These are phyloP conservation scores for Pentalonia nigronervosa DNA, from an alignment of 1,140 invertebrate species.

Conservation along the genomic window DNA sequence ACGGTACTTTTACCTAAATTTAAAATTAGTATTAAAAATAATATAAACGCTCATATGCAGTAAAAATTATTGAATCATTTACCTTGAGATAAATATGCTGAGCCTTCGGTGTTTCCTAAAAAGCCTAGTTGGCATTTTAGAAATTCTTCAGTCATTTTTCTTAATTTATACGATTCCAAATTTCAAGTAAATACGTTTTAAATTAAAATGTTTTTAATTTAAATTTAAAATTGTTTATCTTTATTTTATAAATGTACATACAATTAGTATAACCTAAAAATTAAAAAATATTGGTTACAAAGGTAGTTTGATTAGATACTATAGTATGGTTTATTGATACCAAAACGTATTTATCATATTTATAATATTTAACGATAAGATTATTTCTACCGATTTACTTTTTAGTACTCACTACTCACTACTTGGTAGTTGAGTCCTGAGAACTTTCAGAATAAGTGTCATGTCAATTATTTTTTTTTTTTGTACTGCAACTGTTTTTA, in stretches of 20 bases:
- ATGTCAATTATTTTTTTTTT: neutral
- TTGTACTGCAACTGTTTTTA: neutral
- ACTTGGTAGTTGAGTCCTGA: neutral
- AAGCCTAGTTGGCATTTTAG: constrained; percentile 75
- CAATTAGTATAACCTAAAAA: no score
- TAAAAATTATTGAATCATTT: neutral
- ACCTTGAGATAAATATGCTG: constrained; percentile 48
- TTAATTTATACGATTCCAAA: no score
- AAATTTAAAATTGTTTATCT: neutral
- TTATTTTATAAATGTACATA: neutral
- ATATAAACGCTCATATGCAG: neutral
- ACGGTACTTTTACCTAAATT: constrained; percentile 78
- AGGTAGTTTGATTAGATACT: neutral
- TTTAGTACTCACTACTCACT: neutral
- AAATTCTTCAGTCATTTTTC: constrained; percentile 2
- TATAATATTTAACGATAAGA: neutral
- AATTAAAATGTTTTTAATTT: neutral
- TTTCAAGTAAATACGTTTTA: neutral
- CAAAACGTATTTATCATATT: neutral
- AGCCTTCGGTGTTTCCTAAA: constrained; percentile 66
- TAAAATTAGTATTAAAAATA: neutral
- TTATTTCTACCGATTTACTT: neutral
- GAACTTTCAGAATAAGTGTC: neutral
- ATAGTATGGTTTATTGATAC: neutral
- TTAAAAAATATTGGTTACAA: neutral